Conservation (phyloP, 2,797 vertebrate genomes). For the Tympanoctomys barrerae region DNA sequence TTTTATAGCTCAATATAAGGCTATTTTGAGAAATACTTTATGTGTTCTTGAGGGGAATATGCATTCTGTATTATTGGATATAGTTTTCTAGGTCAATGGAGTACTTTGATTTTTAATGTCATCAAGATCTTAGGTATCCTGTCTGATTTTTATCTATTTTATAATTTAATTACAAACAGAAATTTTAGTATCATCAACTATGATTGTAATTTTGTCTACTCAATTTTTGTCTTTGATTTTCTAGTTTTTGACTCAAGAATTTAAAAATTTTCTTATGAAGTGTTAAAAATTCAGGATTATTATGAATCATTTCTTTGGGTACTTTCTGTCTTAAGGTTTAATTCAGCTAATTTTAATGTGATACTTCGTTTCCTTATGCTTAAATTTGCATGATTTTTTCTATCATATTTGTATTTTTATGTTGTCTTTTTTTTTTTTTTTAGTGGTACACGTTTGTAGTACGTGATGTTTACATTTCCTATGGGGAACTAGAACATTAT, state of each 20-base stretch:
- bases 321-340: neutral
- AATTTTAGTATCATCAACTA: neutral
- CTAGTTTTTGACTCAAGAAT: neutral
- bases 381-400: neutral
- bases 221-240: neutral
- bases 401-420: neutral
- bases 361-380: neutral
- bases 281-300: neutral
- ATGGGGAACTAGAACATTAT: neutral
- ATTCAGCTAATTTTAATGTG: neutral
- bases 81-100: neutral
- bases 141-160: neutral
- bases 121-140: neutral
- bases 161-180: neutral
- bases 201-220: neutral
- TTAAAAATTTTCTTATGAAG: slow-evolving; percentile 6
- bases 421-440: neutral
- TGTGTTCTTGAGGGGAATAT: neutral
- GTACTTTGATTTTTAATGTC: neutral
- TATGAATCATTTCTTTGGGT: neutral
- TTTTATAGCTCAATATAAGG: neutral
- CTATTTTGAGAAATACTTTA: neutral
- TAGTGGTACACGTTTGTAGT: neutral
- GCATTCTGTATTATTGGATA: neutral
- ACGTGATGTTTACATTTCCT: neutral